Percentiles rank a stretch among this genome's conserved stretches.
phyloP scores from a whole-genome alignment of 1,140 invertebrate genomes.

The Penaeus chinensis region DNA sequence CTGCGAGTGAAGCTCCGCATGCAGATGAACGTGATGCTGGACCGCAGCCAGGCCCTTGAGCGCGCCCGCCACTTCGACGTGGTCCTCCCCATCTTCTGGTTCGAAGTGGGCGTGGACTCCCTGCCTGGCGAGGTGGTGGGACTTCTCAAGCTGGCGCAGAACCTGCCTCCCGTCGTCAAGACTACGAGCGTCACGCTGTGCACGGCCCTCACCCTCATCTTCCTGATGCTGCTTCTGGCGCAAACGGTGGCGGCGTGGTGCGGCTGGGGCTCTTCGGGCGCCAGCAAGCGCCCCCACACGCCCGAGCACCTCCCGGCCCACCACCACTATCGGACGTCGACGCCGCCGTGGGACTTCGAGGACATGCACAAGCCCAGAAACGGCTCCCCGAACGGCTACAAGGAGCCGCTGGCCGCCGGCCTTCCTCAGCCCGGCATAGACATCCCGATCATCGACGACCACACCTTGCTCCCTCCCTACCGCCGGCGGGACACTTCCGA shows the following conservation, averaged over 20 bases:
- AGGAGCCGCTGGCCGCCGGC: slow-evolving; percentile 1
- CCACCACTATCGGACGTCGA: slow-evolving; percentile 21
- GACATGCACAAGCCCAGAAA: slow-evolving; percentile 44
- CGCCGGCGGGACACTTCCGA: slow-evolving; percentile 24
- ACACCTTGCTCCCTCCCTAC: slow-evolving; percentile 56
- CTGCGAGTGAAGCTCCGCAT: slow-evolving; percentile 62
- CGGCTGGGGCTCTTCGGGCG: slow-evolving; percentile 26
- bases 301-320: slow-evolving; percentile 37
- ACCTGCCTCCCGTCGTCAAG: slow-evolving; percentile 62
- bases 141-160: slow-evolving; percentile 61
- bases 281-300: slow-evolving; percentile 22
- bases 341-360: slow-evolving; percentile 41
- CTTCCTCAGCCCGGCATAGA: slow-evolving; percentile 33
- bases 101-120: slow-evolving; percentile 62
- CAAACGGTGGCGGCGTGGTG: slow-evolving; percentile 60
- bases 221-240: slow-evolving; percentile 61
- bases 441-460: slow-evolving; percentile 51
- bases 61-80: slow-evolving; percentile 63
- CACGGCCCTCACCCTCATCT: slow-evolving; percentile 56
- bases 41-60: slow-evolving; percentile 58
- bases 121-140: slow-evolving; percentile 60
- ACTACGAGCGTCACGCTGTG: slow-evolving; percentile 59
- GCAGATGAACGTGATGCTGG: slow-evolving; percentile 64
- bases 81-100: slow-evolving; percentile 63
- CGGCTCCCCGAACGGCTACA: slow-evolving; percentile 33